phyloP scores from a whole-genome alignment of 2,113 vertebrate species.

The Donacobius atricapilla region DNA sequence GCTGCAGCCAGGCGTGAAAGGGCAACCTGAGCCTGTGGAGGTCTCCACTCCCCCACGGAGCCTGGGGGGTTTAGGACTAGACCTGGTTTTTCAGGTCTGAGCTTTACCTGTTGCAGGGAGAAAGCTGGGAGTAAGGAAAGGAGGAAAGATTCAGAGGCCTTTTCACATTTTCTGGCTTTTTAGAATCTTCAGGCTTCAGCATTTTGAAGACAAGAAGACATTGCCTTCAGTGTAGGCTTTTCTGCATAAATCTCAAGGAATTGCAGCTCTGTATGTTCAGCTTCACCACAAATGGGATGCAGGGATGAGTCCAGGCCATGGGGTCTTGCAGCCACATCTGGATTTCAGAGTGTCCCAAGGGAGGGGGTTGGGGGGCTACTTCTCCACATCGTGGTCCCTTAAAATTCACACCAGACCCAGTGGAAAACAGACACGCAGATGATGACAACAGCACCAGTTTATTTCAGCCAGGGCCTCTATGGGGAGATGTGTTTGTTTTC shows the following conservation, averaged over 20 bases:
- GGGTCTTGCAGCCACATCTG: not conserved
- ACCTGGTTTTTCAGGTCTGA: not conserved
- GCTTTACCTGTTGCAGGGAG: not conserved
- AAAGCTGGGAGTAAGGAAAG: not conserved
- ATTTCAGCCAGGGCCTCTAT: constrained; percentile 17
- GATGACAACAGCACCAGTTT: constrained; percentile 43
- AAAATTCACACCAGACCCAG: not conserved
- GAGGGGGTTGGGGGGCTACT: not conserved
- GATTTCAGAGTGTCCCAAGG: not conserved
- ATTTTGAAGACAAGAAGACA: not conserved
- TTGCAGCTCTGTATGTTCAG: not conserved
- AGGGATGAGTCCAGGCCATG: not conserved
- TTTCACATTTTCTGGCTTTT: not conserved
- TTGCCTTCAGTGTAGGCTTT: not conserved
- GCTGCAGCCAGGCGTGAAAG: constrained; percentile 60
- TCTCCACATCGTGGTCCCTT: not conserved
- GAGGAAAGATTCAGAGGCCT: not conserved
- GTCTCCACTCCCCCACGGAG: not conserved
- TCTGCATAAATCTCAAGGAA: not conserved
- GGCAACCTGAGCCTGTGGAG: not conserved
- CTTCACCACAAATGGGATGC: rapidly evolving
- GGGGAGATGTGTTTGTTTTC: constrained; percentile 47
- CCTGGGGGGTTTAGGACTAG: not conserved
- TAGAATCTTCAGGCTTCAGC: not conserved
- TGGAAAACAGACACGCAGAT: constrained; percentile 40